Base-by-base conservation (phyloP, 2,113 vertebrate genomes). In the Sorex fumeus region DNA sequence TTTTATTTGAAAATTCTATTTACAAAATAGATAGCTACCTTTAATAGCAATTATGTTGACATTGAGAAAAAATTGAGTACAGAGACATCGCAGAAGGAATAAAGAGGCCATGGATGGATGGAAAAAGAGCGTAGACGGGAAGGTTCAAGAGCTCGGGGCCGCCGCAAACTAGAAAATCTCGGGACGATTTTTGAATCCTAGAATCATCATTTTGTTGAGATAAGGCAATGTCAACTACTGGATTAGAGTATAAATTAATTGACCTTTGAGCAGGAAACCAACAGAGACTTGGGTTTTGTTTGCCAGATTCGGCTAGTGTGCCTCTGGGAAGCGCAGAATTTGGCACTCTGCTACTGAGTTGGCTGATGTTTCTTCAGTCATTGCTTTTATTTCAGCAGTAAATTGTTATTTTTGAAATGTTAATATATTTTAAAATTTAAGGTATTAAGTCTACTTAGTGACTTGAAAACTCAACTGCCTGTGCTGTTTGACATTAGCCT, bases 391-490 rank as follows among this genome's bases (percentile, higher is more conserved):
- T 93, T 92, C 70, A 74, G 10, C 7, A 47, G n/a, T 50, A 28
- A 53, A 8, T 32, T 77, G 9, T 71, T 30, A 36, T 71, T 86
- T 85, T 76, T 88, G 16, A 92, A 76, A 47, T 76, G 90, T 82
- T 78, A 32, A 2, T 7, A 60, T 67, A 10, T 34, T 67, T 77
- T 40, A 36, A 93, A 15, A 53, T 78, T 7, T 16, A 71, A 79
- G 27, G 5, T 88, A n/a, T 8, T 77, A 45, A 84, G 21, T 36
- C 45, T 64, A 36, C 21, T 30, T 57, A 72, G 36, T 43, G 3
- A 77, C 36, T 69, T 78, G 21, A 88, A 93, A 87, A 84, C 15
- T 75, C 36, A 91, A 15, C 9, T 19, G 62, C 13, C 30, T 66
- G 36, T 93, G 64, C 40, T 77, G 0, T 86, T 78, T 78, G 34